phyloP scores from a whole-genome alignment of 2,113 vertebrate species.

The Echinops telfairi region DNA sequence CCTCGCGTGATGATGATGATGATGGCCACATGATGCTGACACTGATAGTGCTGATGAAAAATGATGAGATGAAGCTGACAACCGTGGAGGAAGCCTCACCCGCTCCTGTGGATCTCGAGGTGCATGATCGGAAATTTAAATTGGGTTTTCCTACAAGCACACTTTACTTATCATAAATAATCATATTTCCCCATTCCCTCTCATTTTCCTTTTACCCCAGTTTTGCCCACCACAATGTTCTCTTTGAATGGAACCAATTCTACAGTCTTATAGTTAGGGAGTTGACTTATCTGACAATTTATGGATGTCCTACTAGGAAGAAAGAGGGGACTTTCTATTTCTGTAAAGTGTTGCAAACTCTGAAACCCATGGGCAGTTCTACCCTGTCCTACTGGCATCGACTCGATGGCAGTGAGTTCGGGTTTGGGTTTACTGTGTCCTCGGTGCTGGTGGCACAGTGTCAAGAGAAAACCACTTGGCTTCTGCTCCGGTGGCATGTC shows the following conservation, averaged over 20 bases:
- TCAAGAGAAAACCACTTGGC: background rate
- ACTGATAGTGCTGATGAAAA: background rate
- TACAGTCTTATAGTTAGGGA: too few species aligned
- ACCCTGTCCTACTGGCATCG: too few species aligned
- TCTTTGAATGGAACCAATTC: constrained; percentile 8
- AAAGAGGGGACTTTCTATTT: too few species aligned
- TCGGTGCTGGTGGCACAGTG: background rate
- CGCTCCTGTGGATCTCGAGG: background rate
- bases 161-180: background rate
- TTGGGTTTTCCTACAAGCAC: constrained; percentile 19
- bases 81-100: background rate
- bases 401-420: background rate
- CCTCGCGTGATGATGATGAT: background rate
- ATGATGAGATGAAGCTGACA: background rate
- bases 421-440: background rate
- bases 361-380: too few species aligned
- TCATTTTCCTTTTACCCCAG: background rate
- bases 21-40: too few species aligned
- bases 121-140: background rate
- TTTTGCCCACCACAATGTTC: background rate
- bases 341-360: too few species aligned
- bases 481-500: background rate
- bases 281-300: too few species aligned
- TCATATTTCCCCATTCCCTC: background rate
- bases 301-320: too few species aligned